Evolutionary conservation across 2,888 invertebrate species (phyloP), one percentile per base, ranked within the genome.

Genomic region (Drosophila heteroneura): DNA sequence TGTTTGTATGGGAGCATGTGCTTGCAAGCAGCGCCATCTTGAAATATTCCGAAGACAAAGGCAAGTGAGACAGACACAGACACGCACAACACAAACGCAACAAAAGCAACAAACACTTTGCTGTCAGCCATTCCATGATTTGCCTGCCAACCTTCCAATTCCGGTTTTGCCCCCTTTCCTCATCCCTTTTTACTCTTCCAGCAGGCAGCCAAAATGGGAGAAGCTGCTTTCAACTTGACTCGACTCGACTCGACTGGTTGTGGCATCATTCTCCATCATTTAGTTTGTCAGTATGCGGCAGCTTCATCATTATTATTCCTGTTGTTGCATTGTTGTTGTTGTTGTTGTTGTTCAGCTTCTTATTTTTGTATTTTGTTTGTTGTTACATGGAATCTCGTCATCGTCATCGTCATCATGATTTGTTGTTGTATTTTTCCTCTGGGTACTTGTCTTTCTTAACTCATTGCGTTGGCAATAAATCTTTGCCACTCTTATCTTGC

Each of bases 381-480:
- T 76, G 68, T 83, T 79, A 83, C 79, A 79, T 47, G 70, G 76
- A 82, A 84, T 78, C 66, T 70, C 90, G 78, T 85, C 89, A 88
- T 75, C 90, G 81, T 85, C 90, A 82, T 81, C 82, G 70, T 85
- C 74, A 76, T 75, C 82, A 82, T 79, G 70, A 70, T 73, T 54
- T 62, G 63, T 66, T 66, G 65, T 70, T 85, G 74, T 79, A 69
- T 76, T 72, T 81, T 79, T 82, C 73, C 85, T 81, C 85, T 83
- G 83, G 80, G 88, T 91, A 91, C 92, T 92, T 91, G 91, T 92
- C 92, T 91, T 92, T 91, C 91, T 92, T 92, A 92, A 91, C 92
- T 92, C 92, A 92, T 92, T 92, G 92, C 90, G 89, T 90, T 82
- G 89, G 92, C 81, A 91, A 92, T 92, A 92, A 92, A 92, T 92